These are phyloP conservation scores for Gambusia affinis DNA, from an alignment of 2,113 vertebrate genomes.

Conservation along the genomic window DNA sequence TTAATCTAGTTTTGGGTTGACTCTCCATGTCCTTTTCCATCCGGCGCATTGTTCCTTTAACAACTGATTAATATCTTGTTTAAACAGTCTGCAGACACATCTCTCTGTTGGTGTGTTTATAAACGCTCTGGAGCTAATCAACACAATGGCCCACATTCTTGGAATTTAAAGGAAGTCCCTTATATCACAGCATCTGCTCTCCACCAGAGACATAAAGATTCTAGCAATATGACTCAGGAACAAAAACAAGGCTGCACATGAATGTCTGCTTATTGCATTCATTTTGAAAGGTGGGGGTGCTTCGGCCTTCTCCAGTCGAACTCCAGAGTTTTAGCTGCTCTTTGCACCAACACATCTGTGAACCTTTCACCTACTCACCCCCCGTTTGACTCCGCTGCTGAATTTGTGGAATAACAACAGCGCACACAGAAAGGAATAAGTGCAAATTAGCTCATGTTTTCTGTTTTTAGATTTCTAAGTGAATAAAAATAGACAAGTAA, in stretches of 20 bases:
- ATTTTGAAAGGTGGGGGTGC: constrained; percentile 28
- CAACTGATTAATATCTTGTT: constrained; percentile 85
- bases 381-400: constrained; percentile 16
- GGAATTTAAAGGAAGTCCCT: constrained; percentile 68
- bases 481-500: constrained; percentile 28
- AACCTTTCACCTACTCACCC: constrained; percentile 21
- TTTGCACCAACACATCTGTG: constrained; percentile 26
- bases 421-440: neutral
- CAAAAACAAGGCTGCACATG: constrained; percentile 46
- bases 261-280: constrained; percentile 55
- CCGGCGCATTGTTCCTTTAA: constrained; percentile 78
- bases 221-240: constrained; percentile 61
- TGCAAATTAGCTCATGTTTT: constrained; percentile 33
- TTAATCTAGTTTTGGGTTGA: constrained; percentile 64
- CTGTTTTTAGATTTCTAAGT: constrained; percentile 23
- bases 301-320: neutral
- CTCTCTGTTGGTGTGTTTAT: constrained; percentile 72
- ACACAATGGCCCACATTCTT: constrained; percentile 83
- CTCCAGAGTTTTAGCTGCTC: neutral
- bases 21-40: constrained; percentile 78
- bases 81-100: constrained; percentile 82
- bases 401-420: constrained; percentile 31
- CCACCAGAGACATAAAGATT: constrained; percentile 57
- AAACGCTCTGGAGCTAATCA: constrained; percentile 82
- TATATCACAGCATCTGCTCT: constrained; percentile 68